Evolutionary conservation across 2,113 vertebrate genomes (phyloP).

Genomic region (Rostratula benghalensis): DNA sequence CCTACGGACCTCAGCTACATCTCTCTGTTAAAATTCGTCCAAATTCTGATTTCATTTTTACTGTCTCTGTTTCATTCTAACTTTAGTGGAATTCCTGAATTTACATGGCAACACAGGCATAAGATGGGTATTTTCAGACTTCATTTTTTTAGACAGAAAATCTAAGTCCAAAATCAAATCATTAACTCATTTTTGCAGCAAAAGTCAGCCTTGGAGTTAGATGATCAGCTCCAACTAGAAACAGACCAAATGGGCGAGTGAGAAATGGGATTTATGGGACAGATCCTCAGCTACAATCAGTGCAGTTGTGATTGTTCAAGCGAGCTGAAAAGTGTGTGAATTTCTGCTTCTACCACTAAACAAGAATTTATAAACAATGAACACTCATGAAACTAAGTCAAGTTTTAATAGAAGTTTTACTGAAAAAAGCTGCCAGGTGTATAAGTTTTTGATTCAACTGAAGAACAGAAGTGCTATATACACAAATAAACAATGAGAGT

Average conservation of each 20-base stretch:
- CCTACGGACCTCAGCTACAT: neutral
- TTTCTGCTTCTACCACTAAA: neutral
- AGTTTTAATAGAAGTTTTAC: conserved; percentile 17
- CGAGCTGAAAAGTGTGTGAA: neutral
- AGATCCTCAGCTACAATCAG: neutral
- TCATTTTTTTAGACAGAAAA: neutral
- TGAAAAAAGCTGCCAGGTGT: conserved; percentile 4
- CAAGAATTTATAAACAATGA: neutral
- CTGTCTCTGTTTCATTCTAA: neutral
- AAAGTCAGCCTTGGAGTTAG: neutral
- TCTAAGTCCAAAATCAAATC: neutral
- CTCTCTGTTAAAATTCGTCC: neutral
- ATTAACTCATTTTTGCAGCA: neutral
- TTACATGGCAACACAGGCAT: neutral
- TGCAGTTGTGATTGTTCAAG: neutral
- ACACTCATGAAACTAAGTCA: neutral
- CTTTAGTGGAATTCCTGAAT: neutral
- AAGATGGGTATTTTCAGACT: neutral
- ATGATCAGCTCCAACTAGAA: neutral
- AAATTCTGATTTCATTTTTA: neutral
- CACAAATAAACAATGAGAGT: neutral
- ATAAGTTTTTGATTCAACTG: neutral
- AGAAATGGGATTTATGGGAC: neutral
- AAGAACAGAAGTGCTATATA: neutral
- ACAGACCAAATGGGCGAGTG: neutral